phyloP scores from a whole-genome alignment of 2,888 invertebrate species.

The Pseudococcus viburni region DNA sequence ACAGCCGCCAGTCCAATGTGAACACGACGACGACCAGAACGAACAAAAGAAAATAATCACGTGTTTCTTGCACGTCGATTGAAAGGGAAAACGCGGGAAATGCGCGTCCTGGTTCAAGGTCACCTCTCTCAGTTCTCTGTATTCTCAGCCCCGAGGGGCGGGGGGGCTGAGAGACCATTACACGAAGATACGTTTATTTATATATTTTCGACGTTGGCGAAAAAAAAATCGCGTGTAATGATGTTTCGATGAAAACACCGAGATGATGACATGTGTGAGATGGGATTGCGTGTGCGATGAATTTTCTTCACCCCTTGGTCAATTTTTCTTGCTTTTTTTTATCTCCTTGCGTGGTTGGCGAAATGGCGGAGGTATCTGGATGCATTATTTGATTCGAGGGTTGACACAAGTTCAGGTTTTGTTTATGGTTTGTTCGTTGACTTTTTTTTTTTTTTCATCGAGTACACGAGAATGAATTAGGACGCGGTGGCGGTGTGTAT shows the following conservation, averaged over 20 bases:
- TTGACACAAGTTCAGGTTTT: slow-evolving; percentile 13
- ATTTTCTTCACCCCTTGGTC: background rate
- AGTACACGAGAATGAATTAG: slow-evolving; percentile 19
- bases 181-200: slow-evolving; percentile 8
- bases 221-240: background rate
- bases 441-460: background rate
- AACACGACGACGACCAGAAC: background rate
- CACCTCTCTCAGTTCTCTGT: background rate
- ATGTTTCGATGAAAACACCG: background rate
- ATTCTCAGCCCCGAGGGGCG: background rate
- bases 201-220: slow-evolving; percentile 19
- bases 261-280: no score
- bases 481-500: slow-evolving; percentile 16
- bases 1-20: background rate
- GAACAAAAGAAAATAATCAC: slow-evolving; percentile 43
- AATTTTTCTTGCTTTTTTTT: background rate
- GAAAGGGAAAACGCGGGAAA: slow-evolving; percentile 63
- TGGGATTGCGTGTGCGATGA: no score
- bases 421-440: slow-evolving; percentile 51
- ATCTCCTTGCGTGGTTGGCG: background rate
- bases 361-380: background rate
- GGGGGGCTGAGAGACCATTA: background rate
- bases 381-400: background rate
- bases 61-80: slow-evolving; percentile 34
- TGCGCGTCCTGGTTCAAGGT: slow-evolving; percentile 57